A percentile compares a stretch with the other conserved stretches of the same genome.
These are phyloP conservation scores for Setipinna tenuifilis DNA, from an alignment of 2,797 vertebrate species.

Conservation along the genomic window DNA sequence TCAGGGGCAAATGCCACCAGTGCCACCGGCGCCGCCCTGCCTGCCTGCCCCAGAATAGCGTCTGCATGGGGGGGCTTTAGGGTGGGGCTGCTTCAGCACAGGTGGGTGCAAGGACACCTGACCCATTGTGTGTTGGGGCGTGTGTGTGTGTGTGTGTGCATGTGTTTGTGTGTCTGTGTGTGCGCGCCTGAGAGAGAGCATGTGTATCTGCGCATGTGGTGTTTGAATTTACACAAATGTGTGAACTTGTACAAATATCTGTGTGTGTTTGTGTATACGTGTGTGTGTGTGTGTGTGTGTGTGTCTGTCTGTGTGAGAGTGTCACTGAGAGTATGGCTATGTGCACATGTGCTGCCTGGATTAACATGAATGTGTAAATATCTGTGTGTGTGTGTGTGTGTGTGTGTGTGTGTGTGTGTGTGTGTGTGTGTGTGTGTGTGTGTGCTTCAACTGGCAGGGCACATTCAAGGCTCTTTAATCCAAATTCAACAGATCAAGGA, in stretches of 20 bases:
- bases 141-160: background rate
- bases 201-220: background rate
- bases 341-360: background rate
- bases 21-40: background rate
- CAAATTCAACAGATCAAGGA: conserved; percentile 63
- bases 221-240: background rate
- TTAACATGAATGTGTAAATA: background rate
- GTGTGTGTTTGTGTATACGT: no score
- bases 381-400: conserved; percentile 4
- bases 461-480: conserved; percentile 49
- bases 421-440: background rate
- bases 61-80: background rate
- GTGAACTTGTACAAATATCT: no score
- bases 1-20: background rate
- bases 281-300: no score
- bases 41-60: background rate
- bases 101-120: no score
- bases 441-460: conserved; percentile 70
- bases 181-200: no score
- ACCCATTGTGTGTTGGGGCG: no score
- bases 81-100: background rate
- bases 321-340: background rate
- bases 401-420: conserved; percentile 54
- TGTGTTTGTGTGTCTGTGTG: background rate
- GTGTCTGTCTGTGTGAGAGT: background rate